These are phyloP conservation scores for Drosophila subpulchrella DNA, from an alignment of 1,140 invertebrate genomes.

Conservation along the genomic window DNA sequence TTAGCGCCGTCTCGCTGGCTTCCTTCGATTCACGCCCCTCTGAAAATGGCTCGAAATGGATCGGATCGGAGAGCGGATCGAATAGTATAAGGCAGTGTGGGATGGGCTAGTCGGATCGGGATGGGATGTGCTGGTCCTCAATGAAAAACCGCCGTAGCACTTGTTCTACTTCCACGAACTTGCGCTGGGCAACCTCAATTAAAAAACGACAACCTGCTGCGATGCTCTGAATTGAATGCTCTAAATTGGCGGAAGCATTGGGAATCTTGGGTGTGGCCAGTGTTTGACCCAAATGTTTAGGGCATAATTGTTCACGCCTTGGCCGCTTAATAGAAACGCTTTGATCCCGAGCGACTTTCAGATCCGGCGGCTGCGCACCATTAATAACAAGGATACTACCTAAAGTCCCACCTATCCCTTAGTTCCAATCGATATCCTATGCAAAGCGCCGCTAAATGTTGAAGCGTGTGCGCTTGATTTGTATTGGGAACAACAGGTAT, in stretches of 20 bases:
- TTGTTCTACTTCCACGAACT: conserved; percentile 52
- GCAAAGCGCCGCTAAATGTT: conserved; percentile 62
- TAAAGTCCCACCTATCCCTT: conserved; percentile 4
- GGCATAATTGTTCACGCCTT: conserved; percentile 78
- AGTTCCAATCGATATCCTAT: conserved; percentile 29
- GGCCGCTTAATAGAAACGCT: conserved; percentile 57
- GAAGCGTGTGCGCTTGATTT: conserved; percentile 50
- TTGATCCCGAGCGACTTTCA: conserved; percentile 46
- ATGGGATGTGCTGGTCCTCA: conserved; percentile 26
- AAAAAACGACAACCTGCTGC: conserved; percentile 71
- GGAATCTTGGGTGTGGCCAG: conserved; percentile 38
- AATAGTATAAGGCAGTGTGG: conserved; percentile 21
- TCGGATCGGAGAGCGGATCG: conserved; percentile 14
- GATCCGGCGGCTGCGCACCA: conserved; percentile 37
- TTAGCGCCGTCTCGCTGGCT: conserved; percentile 47
- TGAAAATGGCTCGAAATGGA: conserved; percentile 21
- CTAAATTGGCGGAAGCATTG: conserved; percentile 69
- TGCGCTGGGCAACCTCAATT: conserved; percentile 56
- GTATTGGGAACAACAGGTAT: conserved; percentile 1
- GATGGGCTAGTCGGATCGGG: background rate
- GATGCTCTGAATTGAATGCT: conserved; percentile 42
- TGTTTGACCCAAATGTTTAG: conserved; percentile 78
- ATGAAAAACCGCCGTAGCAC: conserved; percentile 57
- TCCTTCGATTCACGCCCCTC: conserved; percentile 12
- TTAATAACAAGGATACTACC: conserved; percentile 32